These are phyloP conservation scores for Schrankia costaestrigalis DNA, from an alignment of 2,888 invertebrate genomes.

Conservation along the genomic window DNA sequence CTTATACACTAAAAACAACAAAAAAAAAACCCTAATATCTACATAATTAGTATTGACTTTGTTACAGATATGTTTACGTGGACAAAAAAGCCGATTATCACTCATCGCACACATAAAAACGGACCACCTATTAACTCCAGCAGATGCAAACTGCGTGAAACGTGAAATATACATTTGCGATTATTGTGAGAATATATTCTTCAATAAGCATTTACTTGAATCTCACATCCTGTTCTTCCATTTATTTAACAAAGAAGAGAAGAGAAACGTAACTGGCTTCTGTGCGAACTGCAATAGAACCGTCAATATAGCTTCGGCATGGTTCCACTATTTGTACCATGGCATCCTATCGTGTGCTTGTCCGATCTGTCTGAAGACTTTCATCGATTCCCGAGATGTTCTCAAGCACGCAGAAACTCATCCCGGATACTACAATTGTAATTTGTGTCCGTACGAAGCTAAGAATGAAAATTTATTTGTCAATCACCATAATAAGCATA, in stretches of 20 bases:
- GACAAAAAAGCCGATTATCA: constrained; percentile 4
- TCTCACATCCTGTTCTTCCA: constrained; percentile 37
- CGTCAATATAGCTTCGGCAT: constrained; percentile 9
- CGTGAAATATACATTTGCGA: constrained; percentile 53
- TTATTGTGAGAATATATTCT: constrained; percentile 46
- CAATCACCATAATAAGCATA: constrained; percentile 36
- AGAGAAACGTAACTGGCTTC: fast-evolving
- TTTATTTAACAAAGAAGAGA: neutral
- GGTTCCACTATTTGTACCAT: constrained; percentile 48
- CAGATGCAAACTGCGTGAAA: constrained; percentile 38
- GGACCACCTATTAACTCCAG: constrained; percentile 44
- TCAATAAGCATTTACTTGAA: constrained; percentile 47
- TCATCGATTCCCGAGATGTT: constrained; percentile 15
- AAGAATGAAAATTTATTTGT: constrained; percentile 26
- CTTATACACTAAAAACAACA: neutral
- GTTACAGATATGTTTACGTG: constrained; percentile 46
- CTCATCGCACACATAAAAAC: constrained; percentile 45
- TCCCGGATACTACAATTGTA: constrained; percentile 34
- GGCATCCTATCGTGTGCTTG: constrained; percentile 38
- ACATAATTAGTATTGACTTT: neutral
- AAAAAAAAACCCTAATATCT: neutral
- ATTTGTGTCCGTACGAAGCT: constrained; percentile 36
- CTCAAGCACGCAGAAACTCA: constrained; percentile 40
- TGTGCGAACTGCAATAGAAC: constrained; percentile 47
- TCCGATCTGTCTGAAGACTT: constrained; percentile 43